Base-by-base conservation (phyloP, 2,888 invertebrate genomes). In the Cosmopolites sordidus region DNA sequence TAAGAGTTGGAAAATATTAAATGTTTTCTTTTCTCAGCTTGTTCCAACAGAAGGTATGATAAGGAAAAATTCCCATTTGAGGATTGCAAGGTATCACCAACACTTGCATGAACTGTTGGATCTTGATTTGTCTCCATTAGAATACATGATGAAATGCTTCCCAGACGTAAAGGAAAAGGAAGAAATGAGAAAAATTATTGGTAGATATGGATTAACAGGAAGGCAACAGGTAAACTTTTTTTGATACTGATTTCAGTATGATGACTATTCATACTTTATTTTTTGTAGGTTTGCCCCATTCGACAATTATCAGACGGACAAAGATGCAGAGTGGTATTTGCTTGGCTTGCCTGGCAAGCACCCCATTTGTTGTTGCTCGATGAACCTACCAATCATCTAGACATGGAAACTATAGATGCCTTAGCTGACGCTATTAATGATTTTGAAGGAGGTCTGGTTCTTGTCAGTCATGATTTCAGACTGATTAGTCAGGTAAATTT, bases 401-500 rank as follows among this genome's bases (percentile, higher is more conserved):
- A 95, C 69, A 94, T 95, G 91, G 94, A 94, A 77, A 98, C 97
- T 0, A 99, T 99, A 61, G 99, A 99, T 76, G 93, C 98, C 0
- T 79, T 99, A 50, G 99, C 92, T 1, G 97, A 98, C 64, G 99
- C 99, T 17, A 88, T 99, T 66, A 96, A 93, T 71, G 93, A 95
- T 69, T 99, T 96, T 71, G 93, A 95, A 62, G 99, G 99, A 40
- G 99, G 99, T 62, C 89, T 99, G 89, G 92, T 99, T 60, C 83
- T 99, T 16, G 99, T 99, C 67, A 96, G 95, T 77, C 99, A 99
- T 89, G 99, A 99, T 82, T 99, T 99, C 82, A 83, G 99, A 74
- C 86, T 99, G 48, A 99, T 99, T 60, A 94, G 91, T 77, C 98
- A 99, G 84, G 97, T 96, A 72, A 64, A 67, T 9, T 27, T 27